These are phyloP conservation scores for Muscicapa adusta DNA, from an alignment of 2,113 vertebrate species.

Conservation along the genomic window DNA sequence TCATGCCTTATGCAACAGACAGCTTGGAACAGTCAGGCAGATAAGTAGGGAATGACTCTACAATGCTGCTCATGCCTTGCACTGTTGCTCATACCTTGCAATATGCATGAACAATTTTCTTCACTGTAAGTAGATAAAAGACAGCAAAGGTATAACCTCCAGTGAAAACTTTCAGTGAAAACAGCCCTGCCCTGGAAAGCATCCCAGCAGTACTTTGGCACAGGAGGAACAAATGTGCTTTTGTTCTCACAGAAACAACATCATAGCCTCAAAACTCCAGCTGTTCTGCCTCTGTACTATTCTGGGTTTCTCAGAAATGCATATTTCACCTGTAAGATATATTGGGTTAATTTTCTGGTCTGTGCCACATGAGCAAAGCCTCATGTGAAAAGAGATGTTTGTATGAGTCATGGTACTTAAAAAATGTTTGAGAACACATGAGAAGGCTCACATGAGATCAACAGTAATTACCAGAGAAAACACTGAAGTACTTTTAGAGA, in stretches of 20 bases:
- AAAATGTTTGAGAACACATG: neutral
- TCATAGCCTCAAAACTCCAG: neutral
- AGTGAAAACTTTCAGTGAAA: neutral
- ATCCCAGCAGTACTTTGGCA: neutral
- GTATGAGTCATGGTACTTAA: neutral
- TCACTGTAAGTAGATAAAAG: neutral
- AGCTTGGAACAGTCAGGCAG: neutral
- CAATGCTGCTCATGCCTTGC: neutral
- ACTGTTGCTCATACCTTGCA: neutral
- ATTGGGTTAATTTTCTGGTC: neutral
- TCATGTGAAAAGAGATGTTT: neutral
- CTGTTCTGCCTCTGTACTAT: neutral
- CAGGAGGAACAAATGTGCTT: neutral
- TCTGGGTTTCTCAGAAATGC: neutral
- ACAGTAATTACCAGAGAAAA: neutral
- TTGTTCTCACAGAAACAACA: neutral
- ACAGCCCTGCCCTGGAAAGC: neutral
- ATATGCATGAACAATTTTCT: neutral
- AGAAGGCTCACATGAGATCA: neutral
- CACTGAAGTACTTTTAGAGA: neutral
- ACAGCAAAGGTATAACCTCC: neutral
- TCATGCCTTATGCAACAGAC: neutral
- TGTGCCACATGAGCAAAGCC: neutral
- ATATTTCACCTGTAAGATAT: neutral
- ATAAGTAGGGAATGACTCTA: neutral